phyloP scores from a whole-genome alignment of 1,140 invertebrate species.

The Tyrophagus putrescentiae region DNA sequence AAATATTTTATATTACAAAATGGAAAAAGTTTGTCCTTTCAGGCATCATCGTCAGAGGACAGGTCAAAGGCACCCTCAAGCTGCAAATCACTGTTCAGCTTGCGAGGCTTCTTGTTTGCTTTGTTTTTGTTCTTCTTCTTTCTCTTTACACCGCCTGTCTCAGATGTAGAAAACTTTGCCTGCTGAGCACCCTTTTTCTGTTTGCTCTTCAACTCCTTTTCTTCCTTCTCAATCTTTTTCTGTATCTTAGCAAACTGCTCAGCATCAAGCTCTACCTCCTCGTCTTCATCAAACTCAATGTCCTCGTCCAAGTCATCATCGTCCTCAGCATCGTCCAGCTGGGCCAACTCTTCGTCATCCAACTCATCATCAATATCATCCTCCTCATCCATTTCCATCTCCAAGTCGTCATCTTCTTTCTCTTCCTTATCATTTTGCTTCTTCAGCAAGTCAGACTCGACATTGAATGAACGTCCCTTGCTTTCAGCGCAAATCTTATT shows the following conservation, averaged over 20 bases:
- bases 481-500: neutral
- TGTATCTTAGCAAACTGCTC: neutral
- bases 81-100: neutral
- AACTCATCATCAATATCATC: slow-evolving; percentile 25
- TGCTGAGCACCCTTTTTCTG: neutral
- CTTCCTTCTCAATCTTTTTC: slow-evolving; percentile 1
- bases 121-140: neutral
- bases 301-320: neutral
- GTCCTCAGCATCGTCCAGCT: neutral
- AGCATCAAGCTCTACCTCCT: neutral
- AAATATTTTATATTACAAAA: too few species aligned
- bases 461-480: neutral
- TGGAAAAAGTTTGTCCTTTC: too few species aligned
- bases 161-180: neutral
- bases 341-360: neutral
- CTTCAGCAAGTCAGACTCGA: too few species aligned
- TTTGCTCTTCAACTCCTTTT: slow-evolving; percentile 5
- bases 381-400: neutral
- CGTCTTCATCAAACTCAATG: slow-evolving; percentile 1
- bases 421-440: slow-evolving; percentile 25
- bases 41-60: slow-evolving; percentile 6
- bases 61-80: slow-evolving; percentile 11
- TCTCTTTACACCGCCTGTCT: slow-evolving; percentile 1
- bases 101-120: neutral
- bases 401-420: neutral